phyloP scores from a whole-genome alignment of 1,140 invertebrate genomes.

The Ephestia elutella region DNA sequence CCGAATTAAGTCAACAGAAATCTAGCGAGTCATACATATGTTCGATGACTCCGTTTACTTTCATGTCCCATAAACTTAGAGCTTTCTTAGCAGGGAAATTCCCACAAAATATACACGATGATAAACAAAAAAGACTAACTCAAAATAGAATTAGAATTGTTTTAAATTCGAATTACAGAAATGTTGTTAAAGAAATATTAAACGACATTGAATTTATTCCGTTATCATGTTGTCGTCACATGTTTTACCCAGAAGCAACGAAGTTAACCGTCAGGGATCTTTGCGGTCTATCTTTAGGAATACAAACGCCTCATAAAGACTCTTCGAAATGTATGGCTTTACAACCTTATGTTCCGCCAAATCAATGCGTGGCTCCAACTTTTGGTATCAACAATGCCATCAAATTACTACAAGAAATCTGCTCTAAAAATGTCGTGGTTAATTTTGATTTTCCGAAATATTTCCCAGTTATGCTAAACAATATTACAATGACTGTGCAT shows the following conservation, averaged over 20 bases:
- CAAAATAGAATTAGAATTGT: neutral
- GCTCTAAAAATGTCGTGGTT: neutral
- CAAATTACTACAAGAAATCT: neutral
- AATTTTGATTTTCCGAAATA: slow-evolving; percentile 3
- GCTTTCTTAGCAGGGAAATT: neutral
- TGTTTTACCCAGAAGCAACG: neutral
- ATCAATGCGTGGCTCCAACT: neutral
- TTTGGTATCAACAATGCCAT: neutral
- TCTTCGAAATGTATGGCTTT: neutral
- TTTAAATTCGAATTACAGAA: neutral
- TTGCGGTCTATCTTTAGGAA: neutral
- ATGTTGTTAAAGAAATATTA: neutral
- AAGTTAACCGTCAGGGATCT: neutral
- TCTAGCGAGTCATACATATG: neutral
- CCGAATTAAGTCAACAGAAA: slow-evolving; percentile 20
- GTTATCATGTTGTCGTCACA: neutral
- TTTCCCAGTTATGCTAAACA: neutral
- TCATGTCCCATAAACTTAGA: neutral
- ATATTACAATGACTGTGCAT: neutral
- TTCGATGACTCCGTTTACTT: neutral
- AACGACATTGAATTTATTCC: neutral
- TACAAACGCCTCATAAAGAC: no score
- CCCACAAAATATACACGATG: neutral
- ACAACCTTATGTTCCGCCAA: neutral
- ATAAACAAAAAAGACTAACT: neutral